Conservation (phyloP, 2,113 vertebrate species). For the Saccopteryx leptura region DNA sequence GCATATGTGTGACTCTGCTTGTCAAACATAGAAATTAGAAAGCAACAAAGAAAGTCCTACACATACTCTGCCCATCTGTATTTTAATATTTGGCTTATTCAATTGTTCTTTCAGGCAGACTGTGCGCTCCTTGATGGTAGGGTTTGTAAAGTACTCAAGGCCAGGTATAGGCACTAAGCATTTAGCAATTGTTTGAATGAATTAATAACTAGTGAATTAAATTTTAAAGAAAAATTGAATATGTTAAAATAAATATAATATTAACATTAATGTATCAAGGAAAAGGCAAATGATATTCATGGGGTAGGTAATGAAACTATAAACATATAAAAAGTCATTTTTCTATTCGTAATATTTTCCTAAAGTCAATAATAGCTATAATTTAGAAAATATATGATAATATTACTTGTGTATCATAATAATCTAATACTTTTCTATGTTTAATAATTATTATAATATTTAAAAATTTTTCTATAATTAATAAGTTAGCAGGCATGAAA, state of each 20-base stretch:
- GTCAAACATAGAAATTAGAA: background rate
- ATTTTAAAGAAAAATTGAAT: background rate
- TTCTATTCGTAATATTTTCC: background rate
- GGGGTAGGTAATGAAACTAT: background rate
- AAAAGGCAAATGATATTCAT: background rate
- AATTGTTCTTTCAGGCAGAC: background rate
- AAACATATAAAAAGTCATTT: background rate
- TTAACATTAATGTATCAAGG: background rate
- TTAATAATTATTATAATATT: background rate
- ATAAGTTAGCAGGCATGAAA: conserved; percentile 9
- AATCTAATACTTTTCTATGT: background rate
- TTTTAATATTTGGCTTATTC: background rate
- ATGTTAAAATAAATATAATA: conserved; percentile 17
- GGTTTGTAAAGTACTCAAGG: background rate
- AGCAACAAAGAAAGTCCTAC: background rate
- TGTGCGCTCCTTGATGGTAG: background rate
- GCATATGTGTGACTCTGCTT: background rate
- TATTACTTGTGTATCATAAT: background rate
- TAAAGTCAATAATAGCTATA: background rate
- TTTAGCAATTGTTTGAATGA: background rate
- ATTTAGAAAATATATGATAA: background rate
- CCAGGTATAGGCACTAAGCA: background rate
- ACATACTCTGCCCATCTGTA: accelerated
- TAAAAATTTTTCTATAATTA: background rate
- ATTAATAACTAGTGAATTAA: background rate